Conservation (phyloP, 2,113 vertebrate species). For the Sander vitreus region DNA sequence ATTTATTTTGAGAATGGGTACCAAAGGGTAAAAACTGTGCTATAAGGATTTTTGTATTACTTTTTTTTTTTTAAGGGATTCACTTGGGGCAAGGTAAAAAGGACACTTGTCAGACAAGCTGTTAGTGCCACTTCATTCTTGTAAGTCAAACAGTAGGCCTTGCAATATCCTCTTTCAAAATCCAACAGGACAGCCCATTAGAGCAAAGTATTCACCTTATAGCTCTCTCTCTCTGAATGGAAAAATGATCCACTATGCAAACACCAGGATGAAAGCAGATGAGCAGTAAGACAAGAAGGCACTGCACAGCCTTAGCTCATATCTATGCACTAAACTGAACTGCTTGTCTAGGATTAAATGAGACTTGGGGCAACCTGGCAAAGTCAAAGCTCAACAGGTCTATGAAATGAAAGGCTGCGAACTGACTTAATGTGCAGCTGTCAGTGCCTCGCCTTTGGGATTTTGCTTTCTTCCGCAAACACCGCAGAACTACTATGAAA, state of each 20-base stretch:
- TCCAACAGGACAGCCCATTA: conserved; percentile 12
- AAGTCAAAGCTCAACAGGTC: conserved; percentile 54
- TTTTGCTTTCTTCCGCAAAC: conserved; percentile 53
- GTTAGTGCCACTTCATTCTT: conserved; percentile 9
- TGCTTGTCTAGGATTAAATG: conserved; percentile 51
- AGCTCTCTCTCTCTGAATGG: conserved; percentile 20
- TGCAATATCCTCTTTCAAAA: conserved; percentile 38
- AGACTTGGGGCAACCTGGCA: conserved; percentile 44
- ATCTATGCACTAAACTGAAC: conserved; percentile 24
- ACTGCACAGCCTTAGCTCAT: conserved; percentile 23
- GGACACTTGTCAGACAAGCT: conserved; percentile 9
- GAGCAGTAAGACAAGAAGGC: conserved; percentile 14
- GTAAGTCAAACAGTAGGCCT: not conserved
- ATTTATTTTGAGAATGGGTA: not conserved
- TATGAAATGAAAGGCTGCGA: conserved; percentile 53
- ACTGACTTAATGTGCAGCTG: conserved; percentile 57
- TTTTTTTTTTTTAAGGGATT: not conserved
- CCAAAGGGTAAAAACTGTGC: not conserved
- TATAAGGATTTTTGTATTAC: not conserved
- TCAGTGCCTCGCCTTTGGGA: conserved; percentile 51
- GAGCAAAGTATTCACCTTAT: conserved; percentile 30
- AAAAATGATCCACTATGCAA: conserved; percentile 38
- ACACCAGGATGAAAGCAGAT: conserved; percentile 42
- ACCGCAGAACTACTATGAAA: conserved; percentile 43
- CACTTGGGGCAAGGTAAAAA: conserved; percentile 1